Base-by-base conservation (phyloP, 2,888 invertebrate species). In the Tetranychus piercei region DNA sequence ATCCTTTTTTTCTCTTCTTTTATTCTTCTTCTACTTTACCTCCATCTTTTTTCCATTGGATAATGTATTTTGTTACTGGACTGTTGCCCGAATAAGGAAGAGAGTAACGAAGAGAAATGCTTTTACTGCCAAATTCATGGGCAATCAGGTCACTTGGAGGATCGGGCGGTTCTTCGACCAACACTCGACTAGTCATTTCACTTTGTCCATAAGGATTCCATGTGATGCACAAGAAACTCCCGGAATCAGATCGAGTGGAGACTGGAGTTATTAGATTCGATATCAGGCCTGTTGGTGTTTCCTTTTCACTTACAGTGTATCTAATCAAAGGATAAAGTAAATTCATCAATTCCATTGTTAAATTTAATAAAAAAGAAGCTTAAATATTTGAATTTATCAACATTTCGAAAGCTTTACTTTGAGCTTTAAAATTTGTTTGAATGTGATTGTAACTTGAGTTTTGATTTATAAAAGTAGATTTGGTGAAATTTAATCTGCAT, bases 151-250 rank as follows among this genome's bases (percentile, higher is more conserved):
- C 23, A 20, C 43, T 34, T 18, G 75, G 75, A 23, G 55, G 43
- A 20, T 75, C 75, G 20, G 75, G 75, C 6, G 23, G 34, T 44
- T 75, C 75, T 34, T 72, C 71, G 9, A 75, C 66, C 11, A 75
- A 43, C 9, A 75, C 73, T 73, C 73, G 55, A 65, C 22, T 73
- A 9, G 20, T 34, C 23, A 73, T 64, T 22, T 64, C 55, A 65
- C 73, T 64, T 65, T 73, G 73, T n/a, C 73, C 73, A 73, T n/a
- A 73, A n/a, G 55, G 22, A 73, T 94, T 94, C 80, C 90, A 88
- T n/a, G 92, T 92, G 81, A 93, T 92, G 83, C 94, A 94, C 74
- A 94, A 86, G 82, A 92, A 94, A 82, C 91, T 90, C 0, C 93
- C 92, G 15, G 73, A 73, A 44, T 73, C 73, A 18, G 22, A 23